phyloP scores from a whole-genome alignment of 2,113 vertebrate genomes.

The Ellobius talpinus region DNA sequence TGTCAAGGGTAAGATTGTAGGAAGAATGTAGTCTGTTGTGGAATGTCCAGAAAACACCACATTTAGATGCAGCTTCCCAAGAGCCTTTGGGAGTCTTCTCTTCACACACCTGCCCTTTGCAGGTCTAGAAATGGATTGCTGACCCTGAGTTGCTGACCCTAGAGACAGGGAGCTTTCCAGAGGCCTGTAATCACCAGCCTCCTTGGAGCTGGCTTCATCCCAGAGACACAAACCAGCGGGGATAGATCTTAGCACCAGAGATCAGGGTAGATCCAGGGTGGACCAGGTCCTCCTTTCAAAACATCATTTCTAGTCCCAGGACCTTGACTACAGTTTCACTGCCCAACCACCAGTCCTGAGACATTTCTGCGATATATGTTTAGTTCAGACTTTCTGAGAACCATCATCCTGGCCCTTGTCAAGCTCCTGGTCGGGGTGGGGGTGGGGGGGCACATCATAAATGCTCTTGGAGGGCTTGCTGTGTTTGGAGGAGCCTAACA shows the following conservation, averaged over 20 bases:
- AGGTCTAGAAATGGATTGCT: not conserved
- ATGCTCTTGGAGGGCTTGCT: not conserved
- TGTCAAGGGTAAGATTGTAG: constrained; percentile 5
- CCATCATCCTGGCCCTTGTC: not conserved
- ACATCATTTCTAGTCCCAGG: not conserved
- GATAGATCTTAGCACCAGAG: not conserved
- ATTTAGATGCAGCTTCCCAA: not conserved
- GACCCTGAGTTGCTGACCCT: not conserved
- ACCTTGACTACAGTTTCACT: not conserved
- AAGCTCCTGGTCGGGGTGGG: not conserved
- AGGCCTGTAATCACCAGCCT: not conserved
- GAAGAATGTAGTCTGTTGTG: not conserved
- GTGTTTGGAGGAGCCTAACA: not conserved
- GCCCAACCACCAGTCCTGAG: not conserved
- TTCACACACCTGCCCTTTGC: not conserved
- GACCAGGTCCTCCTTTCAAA: not conserved
- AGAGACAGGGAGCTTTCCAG: not conserved
- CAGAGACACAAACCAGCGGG: not conserved
- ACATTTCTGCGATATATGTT: not conserved
- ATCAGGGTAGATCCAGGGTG: not conserved
- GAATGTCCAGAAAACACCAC: constrained; percentile 14
- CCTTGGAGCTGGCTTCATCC: not conserved
- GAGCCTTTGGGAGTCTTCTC: not conserved
- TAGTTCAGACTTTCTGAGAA: not conserved
- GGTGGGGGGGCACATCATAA: not conserved